Percentiles rank a stretch among this genome's conserved stretches.
These are phyloP conservation scores for Nipponia nippon DNA, from an alignment of 2,113 vertebrate species.

Conservation along the genomic window DNA sequence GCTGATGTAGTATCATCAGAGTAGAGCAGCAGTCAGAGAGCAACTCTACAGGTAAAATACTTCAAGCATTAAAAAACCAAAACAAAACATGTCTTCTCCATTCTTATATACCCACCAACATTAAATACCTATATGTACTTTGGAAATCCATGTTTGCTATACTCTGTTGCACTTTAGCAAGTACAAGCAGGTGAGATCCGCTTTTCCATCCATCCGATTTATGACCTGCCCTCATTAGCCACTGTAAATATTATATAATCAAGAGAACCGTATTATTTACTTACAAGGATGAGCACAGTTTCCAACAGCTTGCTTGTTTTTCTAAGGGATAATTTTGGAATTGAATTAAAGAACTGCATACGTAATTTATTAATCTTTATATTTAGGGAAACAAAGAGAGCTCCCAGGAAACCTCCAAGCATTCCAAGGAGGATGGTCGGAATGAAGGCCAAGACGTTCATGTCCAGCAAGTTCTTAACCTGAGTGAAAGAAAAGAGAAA, in stretches of 20 bases:
- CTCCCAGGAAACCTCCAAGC: constrained; percentile 56
- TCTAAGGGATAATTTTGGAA: constrained; percentile 27
- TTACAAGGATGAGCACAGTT: constrained; percentile 51
- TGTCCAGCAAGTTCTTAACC: constrained; percentile 54
- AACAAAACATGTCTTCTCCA: neutral
- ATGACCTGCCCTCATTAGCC: neutral
- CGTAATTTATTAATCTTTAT: constrained; percentile 50
- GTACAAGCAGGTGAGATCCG: neutral
- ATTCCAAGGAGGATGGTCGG: constrained; percentile 31
- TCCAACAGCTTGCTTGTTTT: constrained; percentile 55
- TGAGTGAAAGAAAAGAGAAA: constrained; percentile 4
- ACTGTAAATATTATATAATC: neutral
- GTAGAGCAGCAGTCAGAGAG: neutral
- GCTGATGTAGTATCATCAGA: neutral
- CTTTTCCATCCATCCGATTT: neutral
- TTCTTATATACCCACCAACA: neutral
- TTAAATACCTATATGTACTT: neutral
- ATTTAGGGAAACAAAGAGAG: constrained; percentile 51
- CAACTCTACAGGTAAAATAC: neutral
- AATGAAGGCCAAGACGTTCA: constrained; percentile 51
- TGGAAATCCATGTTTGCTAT: neutral
- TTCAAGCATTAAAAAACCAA: neutral
- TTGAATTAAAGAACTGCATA: constrained; percentile 35
- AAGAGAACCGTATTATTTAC: neutral
- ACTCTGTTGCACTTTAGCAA: neutral